Base-by-base conservation (phyloP, 1,140 invertebrate genomes). In the Babylonia areolata region DNA sequence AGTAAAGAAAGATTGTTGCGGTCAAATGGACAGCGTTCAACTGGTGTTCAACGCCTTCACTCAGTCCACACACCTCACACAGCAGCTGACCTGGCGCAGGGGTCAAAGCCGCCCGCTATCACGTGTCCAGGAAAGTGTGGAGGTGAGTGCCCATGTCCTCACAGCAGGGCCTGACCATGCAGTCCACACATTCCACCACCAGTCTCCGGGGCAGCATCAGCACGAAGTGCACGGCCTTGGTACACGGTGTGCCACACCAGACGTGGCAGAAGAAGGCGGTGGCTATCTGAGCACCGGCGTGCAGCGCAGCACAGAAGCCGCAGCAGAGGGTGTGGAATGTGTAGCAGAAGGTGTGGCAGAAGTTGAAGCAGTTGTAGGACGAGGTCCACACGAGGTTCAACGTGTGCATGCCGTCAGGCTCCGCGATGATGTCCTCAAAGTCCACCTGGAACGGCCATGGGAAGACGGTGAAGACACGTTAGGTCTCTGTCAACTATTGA, bases 241-340 rank as follows among this genome's bases (percentile, higher is more conserved):
- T 17, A 20, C 58, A 64, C 9, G 58, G 58, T 20, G 58, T 64
- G 58, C 58, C 58, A 3, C 15, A 17, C 58, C 58, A 64, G 58
- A 64, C 23, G 58, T 64, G 58, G 58, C 58, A 64, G 58, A 64
- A 64, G 58, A 64, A 64, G 46, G 58, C 58, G 58, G 58, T 23
- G 58, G 58, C 58, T 3, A 64, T 28, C 9, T 20, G 9, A 20
- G 9, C 3, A 20, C 9, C 9, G 58, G 58, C 58, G 9, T 64
- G 58, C 58, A 64, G 58, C 58, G 23, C 58, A 20, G 58, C 58
- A 20, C 58, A 64, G 9, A 28, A 20, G 17, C 58, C 58, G 58
- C 58, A 64, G 17, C 15, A 28, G 9, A 64, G 58, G 9, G 58
- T 28, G 58, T 23, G 6, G 17, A 64, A 28, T 6, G 17, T 64